A percentile compares a stretch with the other conserved stretches of the same genome.
Conservation (phyloP, 2,888 invertebrate species). For the Trachelus tabidus region DNA sequence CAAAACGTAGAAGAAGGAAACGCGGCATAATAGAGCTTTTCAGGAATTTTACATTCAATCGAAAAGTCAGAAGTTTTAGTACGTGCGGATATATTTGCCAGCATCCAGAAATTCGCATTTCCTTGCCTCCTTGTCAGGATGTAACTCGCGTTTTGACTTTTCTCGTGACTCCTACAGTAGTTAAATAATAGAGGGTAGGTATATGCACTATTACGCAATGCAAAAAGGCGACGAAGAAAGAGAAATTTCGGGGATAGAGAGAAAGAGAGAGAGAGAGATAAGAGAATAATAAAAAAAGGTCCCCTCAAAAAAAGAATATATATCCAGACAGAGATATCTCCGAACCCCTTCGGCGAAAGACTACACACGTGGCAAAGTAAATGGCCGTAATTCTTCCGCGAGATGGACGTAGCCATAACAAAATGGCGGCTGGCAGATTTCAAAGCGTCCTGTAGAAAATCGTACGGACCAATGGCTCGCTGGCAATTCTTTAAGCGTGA, state of each 20-base stretch:
- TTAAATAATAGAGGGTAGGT: not conserved
- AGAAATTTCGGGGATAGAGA: not conserved
- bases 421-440: not conserved
- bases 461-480: not conserved
- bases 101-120: not conserved
- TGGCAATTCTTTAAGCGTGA: slow-evolving; percentile 63
- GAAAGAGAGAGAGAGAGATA: not conserved
- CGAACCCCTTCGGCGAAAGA: not conserved
- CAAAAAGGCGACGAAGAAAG: not conserved
- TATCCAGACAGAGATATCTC: not conserved
- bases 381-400: not conserved
- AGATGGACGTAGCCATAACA: not conserved
- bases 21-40: slow-evolving; percentile 19
- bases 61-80: slow-evolving; percentile 14
- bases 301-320: not conserved
- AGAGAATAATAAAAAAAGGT: not conserved
- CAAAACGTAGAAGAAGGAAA: slow-evolving; percentile 44
- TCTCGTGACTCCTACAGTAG: not conserved
- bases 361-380: not conserved
- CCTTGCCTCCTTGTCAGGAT: not conserved
- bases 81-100: not conserved
- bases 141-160: not conserved
- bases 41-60: slow-evolving; percentile 22
- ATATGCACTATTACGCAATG: not conserved
- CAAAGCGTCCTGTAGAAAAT: not conserved